These are phyloP conservation scores for Lasaia peninsularis DNA, from an alignment of 1,140 invertebrate genomes.

Conservation along the genomic window DNA sequence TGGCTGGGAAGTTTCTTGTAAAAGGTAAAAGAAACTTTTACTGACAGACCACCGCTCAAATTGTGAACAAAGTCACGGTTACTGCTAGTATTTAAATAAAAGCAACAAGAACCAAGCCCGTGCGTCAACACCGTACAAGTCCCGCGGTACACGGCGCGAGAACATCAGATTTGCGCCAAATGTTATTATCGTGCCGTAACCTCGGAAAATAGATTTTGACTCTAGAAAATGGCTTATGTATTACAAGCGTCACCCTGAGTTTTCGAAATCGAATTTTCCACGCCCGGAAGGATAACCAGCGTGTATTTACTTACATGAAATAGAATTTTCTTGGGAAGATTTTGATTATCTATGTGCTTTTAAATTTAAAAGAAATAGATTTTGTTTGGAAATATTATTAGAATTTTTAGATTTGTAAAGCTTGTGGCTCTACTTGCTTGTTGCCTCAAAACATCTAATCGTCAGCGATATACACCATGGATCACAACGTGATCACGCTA, in stretches of 20 bases:
- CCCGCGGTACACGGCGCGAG: not conserved
- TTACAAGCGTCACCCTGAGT: not conserved
- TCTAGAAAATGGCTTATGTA: conserved; percentile 17
- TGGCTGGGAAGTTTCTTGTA: too few species aligned
- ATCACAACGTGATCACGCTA: too few species aligned
- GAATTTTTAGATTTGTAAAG: too few species aligned
- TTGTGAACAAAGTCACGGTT: too few species aligned
- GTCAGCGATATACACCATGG: too few species aligned
- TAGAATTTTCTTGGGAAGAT: not conserved
- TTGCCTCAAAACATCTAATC: too few species aligned
- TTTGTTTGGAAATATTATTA: too few species aligned
- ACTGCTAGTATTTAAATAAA: not conserved
- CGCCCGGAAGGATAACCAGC: conserved; percentile 2
- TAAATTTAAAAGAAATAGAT: too few species aligned
- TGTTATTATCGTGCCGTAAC: conserved; percentile 1
- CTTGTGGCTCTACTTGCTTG: too few species aligned
- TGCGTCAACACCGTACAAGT: not conserved
- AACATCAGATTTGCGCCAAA: conserved; percentile 2
- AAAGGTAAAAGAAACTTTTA: too few species aligned
- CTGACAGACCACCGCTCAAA: too few species aligned
- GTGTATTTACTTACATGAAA: conserved; percentile 12
- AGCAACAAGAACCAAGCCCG: not conserved
- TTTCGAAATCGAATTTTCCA: conserved; percentile 15
- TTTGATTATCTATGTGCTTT: not conserved
- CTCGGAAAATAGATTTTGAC: conserved; percentile 12